Conservation (phyloP, 2,888 invertebrate genomes). For the Chymomyza procnemis region DNA sequence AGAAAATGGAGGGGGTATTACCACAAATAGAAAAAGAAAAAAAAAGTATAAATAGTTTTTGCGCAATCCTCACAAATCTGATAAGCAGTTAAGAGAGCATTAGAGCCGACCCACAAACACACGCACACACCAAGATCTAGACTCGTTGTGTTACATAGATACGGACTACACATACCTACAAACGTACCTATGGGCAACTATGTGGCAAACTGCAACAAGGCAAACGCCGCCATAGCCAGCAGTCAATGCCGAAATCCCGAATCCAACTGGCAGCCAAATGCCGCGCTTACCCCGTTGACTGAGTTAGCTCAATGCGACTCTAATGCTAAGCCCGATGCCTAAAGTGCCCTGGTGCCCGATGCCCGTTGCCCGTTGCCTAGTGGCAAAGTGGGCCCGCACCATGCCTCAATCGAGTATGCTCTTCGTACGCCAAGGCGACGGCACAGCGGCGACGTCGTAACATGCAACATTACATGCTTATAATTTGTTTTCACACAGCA, state of each 20-base stretch:
- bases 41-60: slow-evolving; percentile 60
- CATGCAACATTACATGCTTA: slow-evolving; percentile 77
- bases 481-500: slow-evolving; percentile 77
- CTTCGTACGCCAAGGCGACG: background rate
- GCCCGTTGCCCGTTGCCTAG: no score
- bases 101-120: slow-evolving; percentile 45
- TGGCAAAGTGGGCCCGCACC: slow-evolving; percentile 9
- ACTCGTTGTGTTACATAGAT: slow-evolving; percentile 9
- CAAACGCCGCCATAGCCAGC: slow-evolving; percentile 1
- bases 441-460: slow-evolving; percentile 51
- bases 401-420: slow-evolving; percentile 12
- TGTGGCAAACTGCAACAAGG: slow-evolving; percentile 18
- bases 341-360: slow-evolving; percentile 29
- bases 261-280: slow-evolving; percentile 2
- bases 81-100: slow-evolving; percentile 65
- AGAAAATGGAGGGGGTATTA: slow-evolving; percentile 23
- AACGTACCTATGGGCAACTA: slow-evolving; percentile 8
- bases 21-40: slow-evolving; percentile 9
- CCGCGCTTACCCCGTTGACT: slow-evolving; percentile 33
- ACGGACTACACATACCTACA: slow-evolving; percentile 11
- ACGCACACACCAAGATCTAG: slow-evolving; percentile 12
- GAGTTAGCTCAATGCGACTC: slow-evolving; percentile 12
- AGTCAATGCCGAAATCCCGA: slow-evolving; percentile 4
- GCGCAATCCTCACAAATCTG: slow-evolving; percentile 68
- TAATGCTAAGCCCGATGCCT: slow-evolving; percentile 28